Evolutionary conservation across 2,888 invertebrate species (phyloP), one percentile per base, ranked within the genome.

Genomic region (Diarsia brunnea): DNA sequence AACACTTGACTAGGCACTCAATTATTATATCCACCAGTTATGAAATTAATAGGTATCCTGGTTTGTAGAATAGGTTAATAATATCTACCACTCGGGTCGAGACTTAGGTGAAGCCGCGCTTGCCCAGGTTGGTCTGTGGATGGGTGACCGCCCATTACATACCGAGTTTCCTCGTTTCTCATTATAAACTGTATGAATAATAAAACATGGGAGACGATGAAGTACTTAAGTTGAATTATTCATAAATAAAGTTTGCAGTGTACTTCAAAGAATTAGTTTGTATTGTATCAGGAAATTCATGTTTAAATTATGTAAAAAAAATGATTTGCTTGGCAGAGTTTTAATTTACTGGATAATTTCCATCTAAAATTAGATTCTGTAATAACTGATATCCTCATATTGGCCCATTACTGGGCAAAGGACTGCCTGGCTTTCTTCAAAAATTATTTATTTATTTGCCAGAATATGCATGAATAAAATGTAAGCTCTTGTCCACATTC

Each of bases 101-200:
- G n/a, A n/a, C n/a, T n/a, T n/a, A n/a, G n/a, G n/a, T n/a, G n/a
- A n/a, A n/a, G n/a, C n/a, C n/a, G n/a, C n/a, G n/a, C n/a, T n/a
- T n/a, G n/a, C n/a, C n/a, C n/a, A n/a, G n/a, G n/a, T n/a, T n/a
- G n/a, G n/a, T n/a, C n/a, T n/a, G n/a, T n/a, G n/a, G n/a, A n/a
- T n/a, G n/a, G n/a, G n/a, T n/a, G n/a, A n/a, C n/a, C n/a, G n/a
- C n/a, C n/a, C n/a, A n/a, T n/a, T n/a, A n/a, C n/a, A n/a, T n/a
- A n/a, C n/a, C n/a, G n/a, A n/a, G n/a, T n/a, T n/a, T n/a, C n/a
- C n/a, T n/a, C n/a, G n/a, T 24, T 64, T 60, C 60, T 71, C 19
- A 61, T 81, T 69, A 66, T 78, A 61, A 78, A 66, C 49, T 78
- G 60, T 61, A 69, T 73, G 69, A 79, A 79, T 84, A 73, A 83